phyloP scores from a whole-genome alignment of 2,797 vertebrate species.

The Parotocinclus haroldoi region DNA sequence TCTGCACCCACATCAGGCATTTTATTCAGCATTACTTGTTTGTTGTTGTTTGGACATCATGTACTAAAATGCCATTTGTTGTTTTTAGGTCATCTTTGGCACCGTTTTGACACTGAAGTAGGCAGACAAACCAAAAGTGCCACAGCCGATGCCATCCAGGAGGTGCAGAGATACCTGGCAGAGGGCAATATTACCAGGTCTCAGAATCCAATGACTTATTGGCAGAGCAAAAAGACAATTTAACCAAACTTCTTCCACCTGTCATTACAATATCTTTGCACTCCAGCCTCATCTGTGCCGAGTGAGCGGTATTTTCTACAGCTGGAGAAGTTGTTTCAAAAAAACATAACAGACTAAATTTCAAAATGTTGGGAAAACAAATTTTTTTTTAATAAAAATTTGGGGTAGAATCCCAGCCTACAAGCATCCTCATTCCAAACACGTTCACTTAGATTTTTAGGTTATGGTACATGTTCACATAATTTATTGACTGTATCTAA shows the following conservation, averaged over 20 bases:
- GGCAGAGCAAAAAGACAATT: not conserved
- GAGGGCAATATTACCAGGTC: slow-evolving; percentile 7
- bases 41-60: not conserved
- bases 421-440: not conserved
- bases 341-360: not conserved
- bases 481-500: not conserved
- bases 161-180: slow-evolving; percentile 15
- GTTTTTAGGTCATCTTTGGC: slow-evolving; percentile 6
- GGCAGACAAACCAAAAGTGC: slow-evolving; percentile 9
- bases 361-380: not conserved
- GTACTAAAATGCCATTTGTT: slow-evolving; percentile 13
- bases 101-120: not conserved
- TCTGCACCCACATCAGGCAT: slow-evolving; percentile 13
- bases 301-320: slow-evolving; percentile 24
- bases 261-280: slow-evolving; percentile 6
- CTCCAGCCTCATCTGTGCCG: slow-evolving; percentile 13
- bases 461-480: too few species aligned
- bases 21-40: slow-evolving; percentile 9
- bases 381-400: not conserved
- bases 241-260: slow-evolving; percentile 11
- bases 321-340: not conserved
- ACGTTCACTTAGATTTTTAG: not conserved
- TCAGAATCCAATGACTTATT: too few species aligned
- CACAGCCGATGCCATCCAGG: slow-evolving; percentile 12
- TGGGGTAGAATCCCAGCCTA: not conserved